These are phyloP conservation scores for Tinea semifulvella DNA, from an alignment of 2,888 invertebrate genomes.

Conservation along the genomic window DNA sequence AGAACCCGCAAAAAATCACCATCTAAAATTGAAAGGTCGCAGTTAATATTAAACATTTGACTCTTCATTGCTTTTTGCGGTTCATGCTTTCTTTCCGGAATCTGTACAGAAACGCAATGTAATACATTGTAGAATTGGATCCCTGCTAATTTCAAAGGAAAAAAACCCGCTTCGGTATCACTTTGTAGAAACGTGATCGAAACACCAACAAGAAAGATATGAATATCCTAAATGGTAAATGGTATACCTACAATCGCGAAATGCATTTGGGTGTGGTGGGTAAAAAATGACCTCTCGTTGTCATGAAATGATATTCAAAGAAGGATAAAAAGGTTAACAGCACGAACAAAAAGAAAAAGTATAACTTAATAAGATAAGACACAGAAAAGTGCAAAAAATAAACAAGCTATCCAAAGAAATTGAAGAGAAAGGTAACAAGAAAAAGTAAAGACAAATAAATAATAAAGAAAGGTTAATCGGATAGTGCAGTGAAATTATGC, in stretches of 20 bases:
- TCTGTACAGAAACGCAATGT: not conserved
- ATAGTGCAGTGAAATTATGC: not conserved
- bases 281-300: conserved; percentile 15
- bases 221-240: conserved; percentile 14
- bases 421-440: conserved; percentile 4
- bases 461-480: conserved; percentile 11
- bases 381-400: not conserved
- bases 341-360: not conserved
- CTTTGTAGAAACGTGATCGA: conserved; percentile 27
- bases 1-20: conserved; percentile 28
- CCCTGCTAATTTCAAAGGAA: not conserved
- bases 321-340: no score
- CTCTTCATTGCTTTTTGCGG: not conserved
- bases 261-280: conserved; percentile 9
- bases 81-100: not conserved
- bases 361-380: not conserved
- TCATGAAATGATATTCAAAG: conserved; percentile 5
- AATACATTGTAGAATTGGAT: conserved; percentile 9
- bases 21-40: not conserved
- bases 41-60: not conserved
- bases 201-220: conserved; percentile 19
- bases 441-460: conserved; percentile 9
- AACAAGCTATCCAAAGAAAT: not conserved
- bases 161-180: not conserved
- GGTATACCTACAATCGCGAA: conserved; percentile 12